A percentile compares a stretch with the other conserved stretches of the same genome.
phyloP scores from a whole-genome alignment of 1,140 invertebrate species.

The Drosophila micromelanica region DNA sequence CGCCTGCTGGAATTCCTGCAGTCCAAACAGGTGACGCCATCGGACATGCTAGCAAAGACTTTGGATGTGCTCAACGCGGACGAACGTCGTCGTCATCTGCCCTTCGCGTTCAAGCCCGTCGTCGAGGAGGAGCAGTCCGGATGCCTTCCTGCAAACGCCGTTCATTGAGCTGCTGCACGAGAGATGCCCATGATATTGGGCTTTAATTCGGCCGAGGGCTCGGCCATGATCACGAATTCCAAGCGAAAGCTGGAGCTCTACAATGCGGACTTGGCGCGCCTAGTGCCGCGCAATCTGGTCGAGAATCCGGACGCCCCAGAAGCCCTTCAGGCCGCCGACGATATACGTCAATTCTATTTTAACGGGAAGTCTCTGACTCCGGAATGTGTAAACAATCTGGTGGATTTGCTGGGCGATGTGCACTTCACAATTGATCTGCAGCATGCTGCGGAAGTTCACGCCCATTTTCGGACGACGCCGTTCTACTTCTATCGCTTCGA shows the following conservation, averaged over 20 bases:
- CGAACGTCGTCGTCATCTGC: slow-evolving; percentile 69
- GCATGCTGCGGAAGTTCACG: slow-evolving; percentile 63
- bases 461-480: slow-evolving; percentile 56
- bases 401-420: slow-evolving; percentile 64
- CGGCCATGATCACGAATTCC: slow-evolving; percentile 52
- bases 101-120: slow-evolving; percentile 70
- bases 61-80: slow-evolving; percentile 58
- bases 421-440: slow-evolving; percentile 70
- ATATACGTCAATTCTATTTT: slow-evolving; percentile 73
- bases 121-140: slow-evolving; percentile 60
- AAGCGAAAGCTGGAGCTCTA: slow-evolving; percentile 55
- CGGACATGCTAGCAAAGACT: slow-evolving; percentile 39
- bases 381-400: slow-evolving; percentile 51
- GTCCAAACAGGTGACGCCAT: slow-evolving; percentile 49
- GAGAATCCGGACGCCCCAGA: slow-evolving; percentile 26
- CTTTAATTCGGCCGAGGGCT: slow-evolving; percentile 69
- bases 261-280: slow-evolving; percentile 60
- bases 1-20: slow-evolving; percentile 59
- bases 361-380: slow-evolving; percentile 45
- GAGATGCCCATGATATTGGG: slow-evolving; percentile 73
- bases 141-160: slow-evolving; percentile 55
- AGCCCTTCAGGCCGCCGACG: slow-evolving; percentile 40
- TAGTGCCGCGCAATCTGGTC: slow-evolving; percentile 62
- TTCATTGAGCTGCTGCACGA: slow-evolving; percentile 59
- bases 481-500: slow-evolving; percentile 85